phyloP scores from a whole-genome alignment of 2,888 invertebrate species.

The Nephrotoma flavescens region DNA sequence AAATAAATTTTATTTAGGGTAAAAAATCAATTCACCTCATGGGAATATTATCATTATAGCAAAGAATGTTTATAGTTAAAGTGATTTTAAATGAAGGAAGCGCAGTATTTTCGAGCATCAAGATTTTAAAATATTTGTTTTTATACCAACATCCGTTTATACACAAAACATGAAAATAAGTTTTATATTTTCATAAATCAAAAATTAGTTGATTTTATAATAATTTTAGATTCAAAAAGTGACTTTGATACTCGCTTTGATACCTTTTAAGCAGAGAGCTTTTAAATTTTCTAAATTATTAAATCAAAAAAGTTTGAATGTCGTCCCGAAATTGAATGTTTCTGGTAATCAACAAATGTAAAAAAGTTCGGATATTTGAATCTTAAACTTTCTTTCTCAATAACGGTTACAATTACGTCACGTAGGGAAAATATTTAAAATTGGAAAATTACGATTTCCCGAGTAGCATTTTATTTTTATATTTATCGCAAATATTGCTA shows the following conservation, averaged over 20 bases:
- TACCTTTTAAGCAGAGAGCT: not conserved
- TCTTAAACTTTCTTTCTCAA: not conserved
- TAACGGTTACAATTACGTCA: not conserved
- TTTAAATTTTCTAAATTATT: not conserved
- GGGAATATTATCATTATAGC: not conserved
- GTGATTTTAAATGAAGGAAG: not conserved
- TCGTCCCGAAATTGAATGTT: not conserved
- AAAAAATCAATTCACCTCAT: not conserved
- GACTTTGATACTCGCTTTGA: no score
- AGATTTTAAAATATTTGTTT: not conserved
- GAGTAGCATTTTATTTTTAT: not conserved
- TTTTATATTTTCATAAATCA: not conserved
- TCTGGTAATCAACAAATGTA: not conserved
- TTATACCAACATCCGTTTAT: not conserved
- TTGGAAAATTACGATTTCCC: not conserved
- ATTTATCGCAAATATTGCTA: not conserved
- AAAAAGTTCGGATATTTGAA: not conserved
- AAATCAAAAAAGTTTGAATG: not conserved
- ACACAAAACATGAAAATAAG: not conserved
- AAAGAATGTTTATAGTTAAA: no score
- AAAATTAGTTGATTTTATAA: not conserved
- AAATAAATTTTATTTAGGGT: not conserved
- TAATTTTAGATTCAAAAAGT: not conserved
- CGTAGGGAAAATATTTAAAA: not conserved
- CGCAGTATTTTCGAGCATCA: not conserved